phyloP scores from a whole-genome alignment of 2,888 invertebrate genomes.

The Subacronicta megacephala region DNA sequence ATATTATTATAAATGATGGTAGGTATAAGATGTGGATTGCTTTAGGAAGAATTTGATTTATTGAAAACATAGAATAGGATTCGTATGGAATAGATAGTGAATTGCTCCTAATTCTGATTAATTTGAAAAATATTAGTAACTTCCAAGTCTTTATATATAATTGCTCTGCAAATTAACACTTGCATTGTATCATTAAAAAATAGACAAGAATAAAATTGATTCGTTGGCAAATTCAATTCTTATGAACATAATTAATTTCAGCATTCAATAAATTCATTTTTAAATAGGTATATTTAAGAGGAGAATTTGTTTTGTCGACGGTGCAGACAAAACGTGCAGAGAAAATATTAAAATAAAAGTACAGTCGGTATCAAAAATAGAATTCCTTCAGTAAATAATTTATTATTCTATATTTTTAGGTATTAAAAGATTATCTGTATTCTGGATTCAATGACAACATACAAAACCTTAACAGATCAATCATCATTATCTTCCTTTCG shows the following conservation, averaged over 20 bases:
- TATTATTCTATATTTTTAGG: too few relatives aligned
- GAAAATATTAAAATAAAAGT: not conserved
- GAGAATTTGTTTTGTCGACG: not conserved
- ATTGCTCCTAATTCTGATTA: too few relatives aligned
- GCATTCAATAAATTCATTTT: slow-evolving; percentile 5
- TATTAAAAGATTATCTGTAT: too few relatives aligned
- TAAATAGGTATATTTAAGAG: slow-evolving; percentile 5
- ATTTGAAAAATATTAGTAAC: too few relatives aligned
- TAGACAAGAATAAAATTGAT: not conserved
- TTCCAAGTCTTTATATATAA: not conserved
- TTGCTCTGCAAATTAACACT: not conserved
- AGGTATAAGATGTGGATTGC: not conserved
- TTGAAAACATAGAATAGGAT: too few relatives aligned
- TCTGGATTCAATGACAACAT: too few relatives aligned
- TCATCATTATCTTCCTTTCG: too few relatives aligned
- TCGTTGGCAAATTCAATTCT: not conserved
- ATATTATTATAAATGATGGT: not conserved
- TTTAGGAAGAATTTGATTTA: not conserved
- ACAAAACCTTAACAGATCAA: too few relatives aligned
- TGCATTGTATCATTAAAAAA: not conserved
- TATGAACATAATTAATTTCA: slow-evolving; percentile 5
- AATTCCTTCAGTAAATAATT: too few relatives aligned
- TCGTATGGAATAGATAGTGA: too few relatives aligned
- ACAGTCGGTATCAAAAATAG: not conserved
- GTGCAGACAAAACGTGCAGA: not conserved